Conservation (phyloP, 53 echinoderm and acorn worm genomes). For the Temnopleurus reevesii region DNA sequence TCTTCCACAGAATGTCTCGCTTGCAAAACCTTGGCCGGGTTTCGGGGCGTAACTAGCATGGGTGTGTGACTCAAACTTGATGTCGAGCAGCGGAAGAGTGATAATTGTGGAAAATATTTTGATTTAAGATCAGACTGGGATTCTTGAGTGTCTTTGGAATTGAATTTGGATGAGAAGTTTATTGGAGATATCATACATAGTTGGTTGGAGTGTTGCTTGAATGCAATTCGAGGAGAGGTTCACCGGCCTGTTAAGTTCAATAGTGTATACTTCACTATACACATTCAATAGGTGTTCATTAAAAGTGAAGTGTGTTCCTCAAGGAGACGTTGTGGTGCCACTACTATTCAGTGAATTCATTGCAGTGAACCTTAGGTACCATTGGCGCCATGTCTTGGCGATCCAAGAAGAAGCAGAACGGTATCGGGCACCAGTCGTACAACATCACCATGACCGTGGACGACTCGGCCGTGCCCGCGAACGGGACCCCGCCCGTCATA, state of each 20-base stretch:
- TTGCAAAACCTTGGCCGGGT: neutral
- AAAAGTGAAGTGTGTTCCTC: too few relatives aligned
- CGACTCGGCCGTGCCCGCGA: neutral
- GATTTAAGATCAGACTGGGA: neutral
- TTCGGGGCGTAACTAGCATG: neutral
- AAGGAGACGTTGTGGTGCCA: too few relatives aligned
- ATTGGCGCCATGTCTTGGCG: neutral
- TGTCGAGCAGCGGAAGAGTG: neutral
- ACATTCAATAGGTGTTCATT: too few relatives aligned
- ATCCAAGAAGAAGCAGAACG: constrained; percentile 6
- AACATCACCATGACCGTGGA: constrained; percentile 6
- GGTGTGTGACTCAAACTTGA: neutral
- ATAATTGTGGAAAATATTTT: neutral
- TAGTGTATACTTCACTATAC: too few relatives aligned
- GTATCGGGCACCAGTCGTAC: neutral
- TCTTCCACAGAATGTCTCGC: neutral
- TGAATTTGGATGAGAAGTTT: too few relatives aligned
- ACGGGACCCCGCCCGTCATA: neutral
- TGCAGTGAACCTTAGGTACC: neutral
- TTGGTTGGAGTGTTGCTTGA: too few relatives aligned
- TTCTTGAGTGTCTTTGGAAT: too few relatives aligned
- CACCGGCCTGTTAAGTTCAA: too few relatives aligned
- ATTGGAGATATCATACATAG: too few relatives aligned
- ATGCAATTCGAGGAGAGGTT: too few relatives aligned
- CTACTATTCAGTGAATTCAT: too few relatives aligned